A percentile compares a stretch with the other conserved stretches of the same genome.
Conservation (phyloP, 2,113 vertebrate genomes). For the Paradoxurus hermaphroditus region DNA sequence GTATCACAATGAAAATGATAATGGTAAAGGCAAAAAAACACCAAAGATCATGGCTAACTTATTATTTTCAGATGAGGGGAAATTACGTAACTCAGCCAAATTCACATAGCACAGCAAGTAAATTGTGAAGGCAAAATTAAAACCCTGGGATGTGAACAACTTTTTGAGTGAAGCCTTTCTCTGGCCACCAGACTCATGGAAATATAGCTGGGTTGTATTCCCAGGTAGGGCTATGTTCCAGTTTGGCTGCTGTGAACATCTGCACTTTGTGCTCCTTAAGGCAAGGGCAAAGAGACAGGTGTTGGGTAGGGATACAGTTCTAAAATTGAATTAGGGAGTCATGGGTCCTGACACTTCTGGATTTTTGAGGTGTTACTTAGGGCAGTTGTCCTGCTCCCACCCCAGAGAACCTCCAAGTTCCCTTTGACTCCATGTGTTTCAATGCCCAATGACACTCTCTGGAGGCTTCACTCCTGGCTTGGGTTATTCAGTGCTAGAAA, state of each 20-base stretch:
- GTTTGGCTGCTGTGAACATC: neutral
- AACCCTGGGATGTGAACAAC: neutral
- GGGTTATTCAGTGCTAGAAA: slow-evolving; percentile 62
- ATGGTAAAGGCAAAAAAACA: neutral
- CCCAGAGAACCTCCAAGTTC: neutral
- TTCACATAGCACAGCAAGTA: neutral
- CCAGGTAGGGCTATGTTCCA: neutral
- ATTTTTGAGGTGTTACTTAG: neutral
- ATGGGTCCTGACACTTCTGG: neutral
- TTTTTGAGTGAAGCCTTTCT: neutral
- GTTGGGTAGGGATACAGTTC: neutral
- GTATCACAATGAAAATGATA: neutral
- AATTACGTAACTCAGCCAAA: neutral
- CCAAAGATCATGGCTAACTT: too few relatives aligned
- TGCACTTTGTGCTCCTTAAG: neutral
- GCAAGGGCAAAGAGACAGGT: neutral
- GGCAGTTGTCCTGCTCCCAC: neutral
- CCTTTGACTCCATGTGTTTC: neutral
- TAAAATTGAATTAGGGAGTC: neutral
- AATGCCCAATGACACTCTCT: slow-evolving; percentile 1
- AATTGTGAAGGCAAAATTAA: neutral
- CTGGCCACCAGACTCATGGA: neutral
- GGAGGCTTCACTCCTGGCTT: slow-evolving; percentile 50
- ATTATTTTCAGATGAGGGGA: neutral
- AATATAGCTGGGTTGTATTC: too few relatives aligned